phyloP scores from a whole-genome alignment of 92 coral and sea anemone genomes.

The Bergia sp. region DNA sequence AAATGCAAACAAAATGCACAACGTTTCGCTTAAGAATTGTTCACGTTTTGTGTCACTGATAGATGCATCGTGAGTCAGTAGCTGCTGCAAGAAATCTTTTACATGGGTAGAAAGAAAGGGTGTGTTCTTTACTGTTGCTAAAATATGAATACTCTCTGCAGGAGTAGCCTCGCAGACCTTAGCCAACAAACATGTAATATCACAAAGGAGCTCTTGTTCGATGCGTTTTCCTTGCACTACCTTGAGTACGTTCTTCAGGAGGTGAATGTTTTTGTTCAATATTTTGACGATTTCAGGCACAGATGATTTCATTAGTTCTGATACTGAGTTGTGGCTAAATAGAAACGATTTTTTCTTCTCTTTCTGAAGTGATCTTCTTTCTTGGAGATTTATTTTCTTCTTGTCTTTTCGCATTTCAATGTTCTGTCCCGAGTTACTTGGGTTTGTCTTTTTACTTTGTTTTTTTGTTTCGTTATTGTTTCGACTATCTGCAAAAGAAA shows the following conservation, averaged over 20 bases:
- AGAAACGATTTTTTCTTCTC: not conserved
- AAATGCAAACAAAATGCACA: constrained; percentile 46
- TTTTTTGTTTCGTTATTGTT: not conserved
- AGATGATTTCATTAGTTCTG: not conserved
- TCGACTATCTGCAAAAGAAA: not conserved
- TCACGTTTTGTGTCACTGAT: constrained; percentile 17
- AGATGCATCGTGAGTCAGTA: not conserved
- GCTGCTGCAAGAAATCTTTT: not conserved
- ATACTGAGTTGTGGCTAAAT: not conserved
- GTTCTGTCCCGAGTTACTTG: not conserved
- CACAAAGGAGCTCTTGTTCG: constrained; percentile 6
- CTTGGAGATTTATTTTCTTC: not conserved
- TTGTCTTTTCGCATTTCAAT: not conserved
- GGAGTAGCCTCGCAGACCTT: not conserved
- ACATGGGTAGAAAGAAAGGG: constrained; percentile 3
- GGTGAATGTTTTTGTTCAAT: constrained; percentile 2
- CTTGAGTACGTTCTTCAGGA: not conserved
- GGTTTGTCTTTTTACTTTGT: not conserved
- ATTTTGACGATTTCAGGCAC: not conserved
- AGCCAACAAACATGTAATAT: constrained; percentile 16
- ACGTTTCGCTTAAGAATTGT: not conserved
- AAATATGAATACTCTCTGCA: not conserved
- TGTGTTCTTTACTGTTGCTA: not conserved
- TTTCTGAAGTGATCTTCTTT: not conserved
- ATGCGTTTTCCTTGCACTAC: not conserved